phyloP scores from a whole-genome alignment of 2,113 vertebrate species.

The Vicugna pacos region DNA sequence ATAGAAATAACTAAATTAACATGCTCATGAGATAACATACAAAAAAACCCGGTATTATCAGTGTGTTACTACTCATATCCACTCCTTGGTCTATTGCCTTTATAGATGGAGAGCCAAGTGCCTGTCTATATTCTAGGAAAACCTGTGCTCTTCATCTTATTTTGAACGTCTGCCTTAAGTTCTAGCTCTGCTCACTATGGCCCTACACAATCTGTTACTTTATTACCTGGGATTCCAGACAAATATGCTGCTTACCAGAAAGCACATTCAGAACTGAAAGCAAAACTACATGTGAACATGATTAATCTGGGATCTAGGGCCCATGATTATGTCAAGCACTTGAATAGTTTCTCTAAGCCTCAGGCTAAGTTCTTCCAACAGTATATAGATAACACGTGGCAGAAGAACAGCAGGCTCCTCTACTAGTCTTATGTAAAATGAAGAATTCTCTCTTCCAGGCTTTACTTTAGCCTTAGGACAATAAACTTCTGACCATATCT shows the following conservation, averaged over 20 bases:
- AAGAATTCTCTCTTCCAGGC: neutral
- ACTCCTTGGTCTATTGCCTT: neutral
- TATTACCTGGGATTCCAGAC: neutral
- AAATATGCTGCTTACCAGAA: neutral
- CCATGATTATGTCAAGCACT: neutral
- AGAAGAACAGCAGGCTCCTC: neutral
- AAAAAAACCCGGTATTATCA: neutral
- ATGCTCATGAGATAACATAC: neutral
- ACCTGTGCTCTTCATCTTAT: neutral
- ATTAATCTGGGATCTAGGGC: neutral
- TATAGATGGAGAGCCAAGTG: neutral
- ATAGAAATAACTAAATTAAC: neutral
- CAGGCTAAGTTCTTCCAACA: neutral
- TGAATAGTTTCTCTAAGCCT: conserved; percentile 23
- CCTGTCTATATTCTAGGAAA: neutral
- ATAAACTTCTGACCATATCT: neutral
- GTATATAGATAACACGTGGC: neutral
- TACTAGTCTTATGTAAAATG: neutral
- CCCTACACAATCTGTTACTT: neutral
- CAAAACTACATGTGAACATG: neutral
- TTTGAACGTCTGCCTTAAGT: conserved; percentile 17
- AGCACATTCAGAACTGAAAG: conserved; percentile 37
- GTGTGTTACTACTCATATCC: neutral
- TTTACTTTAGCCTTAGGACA: neutral
- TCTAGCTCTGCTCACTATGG: neutral